These are phyloP conservation scores for Meghimatium bilineatum DNA, from an alignment of 2,888 invertebrate genomes.

Conservation along the genomic window DNA sequence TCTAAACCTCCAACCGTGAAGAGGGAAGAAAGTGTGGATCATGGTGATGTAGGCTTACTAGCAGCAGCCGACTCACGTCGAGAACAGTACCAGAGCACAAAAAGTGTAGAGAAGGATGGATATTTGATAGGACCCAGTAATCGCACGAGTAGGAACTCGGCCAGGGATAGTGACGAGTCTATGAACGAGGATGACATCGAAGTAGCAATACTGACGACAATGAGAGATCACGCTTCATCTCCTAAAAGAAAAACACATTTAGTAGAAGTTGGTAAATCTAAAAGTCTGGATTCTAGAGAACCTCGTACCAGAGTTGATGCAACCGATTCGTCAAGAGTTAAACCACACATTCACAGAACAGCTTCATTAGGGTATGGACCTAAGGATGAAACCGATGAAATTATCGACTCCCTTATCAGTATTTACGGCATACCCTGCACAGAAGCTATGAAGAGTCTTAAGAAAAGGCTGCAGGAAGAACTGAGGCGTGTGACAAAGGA, in stretches of 20 bases:
- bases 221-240: background rate
- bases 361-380: constrained; percentile 54
- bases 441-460: constrained; percentile 74
- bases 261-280: constrained; percentile 52
- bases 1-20: constrained; percentile 46
- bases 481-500: constrained; percentile 77
- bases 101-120: constrained; percentile 3
- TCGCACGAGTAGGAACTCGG: background rate
- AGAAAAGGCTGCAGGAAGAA: constrained; percentile 78
- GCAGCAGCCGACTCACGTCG: background rate
- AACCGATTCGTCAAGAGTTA: constrained; percentile 4
- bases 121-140: constrained; percentile 32
- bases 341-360: constrained; percentile 48
- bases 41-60: background rate
- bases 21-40: constrained; percentile 29
- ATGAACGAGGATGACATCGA: constrained; percentile 71
- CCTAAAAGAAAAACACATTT: constrained; percentile 50
- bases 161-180: constrained; percentile 59
- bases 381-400: constrained; percentile 69
- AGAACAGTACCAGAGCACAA: background rate
- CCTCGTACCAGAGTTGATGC: constrained; percentile 6
- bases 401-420: constrained; percentile 70
- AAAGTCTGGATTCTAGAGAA: constrained; percentile 53
- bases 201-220: constrained; percentile 62
- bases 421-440: constrained; percentile 75